Percentiles rank a stretch among this genome's conserved stretches.
These are phyloP conservation scores for Noctua janthina DNA, from an alignment of 2,888 invertebrate genomes.

Conservation along the genomic window DNA sequence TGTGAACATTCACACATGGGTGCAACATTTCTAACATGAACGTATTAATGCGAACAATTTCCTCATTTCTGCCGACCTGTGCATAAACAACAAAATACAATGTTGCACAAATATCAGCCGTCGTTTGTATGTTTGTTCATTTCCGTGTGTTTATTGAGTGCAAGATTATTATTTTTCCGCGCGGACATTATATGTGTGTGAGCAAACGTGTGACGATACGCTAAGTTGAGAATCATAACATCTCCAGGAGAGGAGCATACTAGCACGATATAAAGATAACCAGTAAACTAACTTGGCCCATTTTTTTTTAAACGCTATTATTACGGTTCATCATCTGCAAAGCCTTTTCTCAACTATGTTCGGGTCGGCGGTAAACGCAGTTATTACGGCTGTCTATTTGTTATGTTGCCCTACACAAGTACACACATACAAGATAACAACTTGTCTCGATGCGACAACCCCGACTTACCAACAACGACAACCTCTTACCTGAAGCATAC, in stretches of 20 bases:
- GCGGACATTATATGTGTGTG: not conserved
- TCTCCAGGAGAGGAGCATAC: not conserved
- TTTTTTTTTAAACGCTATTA: not conserved
- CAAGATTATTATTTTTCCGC: constrained; percentile 6
- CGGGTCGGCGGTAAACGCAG: not conserved
- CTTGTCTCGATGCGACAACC: not conserved
- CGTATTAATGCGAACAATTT: not conserved
- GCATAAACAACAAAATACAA: not conserved
- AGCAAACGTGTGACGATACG: not conserved
- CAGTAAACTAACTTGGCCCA: not conserved
- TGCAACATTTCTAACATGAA: not conserved
- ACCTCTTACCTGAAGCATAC: not conserved
- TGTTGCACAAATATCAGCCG: constrained; percentile 9
- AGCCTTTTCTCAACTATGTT: no score
- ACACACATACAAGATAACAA: not conserved
- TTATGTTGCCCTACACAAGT: not conserved
- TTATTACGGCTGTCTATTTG: not conserved
- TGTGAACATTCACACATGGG: not conserved
- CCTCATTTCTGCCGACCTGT: constrained; percentile 12
- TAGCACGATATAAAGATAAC: not conserved
- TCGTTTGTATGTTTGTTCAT: not conserved
- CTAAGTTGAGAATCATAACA: not conserved
- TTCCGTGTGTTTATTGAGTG: constrained; percentile 23
- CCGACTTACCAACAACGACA: not conserved
- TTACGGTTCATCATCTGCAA: not conserved